Conservation (phyloP, 2,113 vertebrate genomes). For the Fregetta grallaria region DNA sequence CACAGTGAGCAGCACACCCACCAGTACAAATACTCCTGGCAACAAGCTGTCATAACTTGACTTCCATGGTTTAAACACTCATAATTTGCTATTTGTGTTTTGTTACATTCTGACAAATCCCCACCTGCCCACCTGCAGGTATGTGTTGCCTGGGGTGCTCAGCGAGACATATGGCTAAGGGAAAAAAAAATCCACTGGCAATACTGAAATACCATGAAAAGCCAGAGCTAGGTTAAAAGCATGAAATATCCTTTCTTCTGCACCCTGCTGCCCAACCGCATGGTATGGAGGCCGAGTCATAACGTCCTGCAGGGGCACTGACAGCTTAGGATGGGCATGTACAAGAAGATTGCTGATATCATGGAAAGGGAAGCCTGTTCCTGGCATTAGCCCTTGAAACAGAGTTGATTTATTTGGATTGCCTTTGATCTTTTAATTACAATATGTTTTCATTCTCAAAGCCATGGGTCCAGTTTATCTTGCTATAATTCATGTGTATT, state of each 20-base stretch:
- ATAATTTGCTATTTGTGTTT: constrained; percentile 15
- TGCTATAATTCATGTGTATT: background rate
- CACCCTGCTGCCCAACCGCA: background rate
- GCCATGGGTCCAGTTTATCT: constrained; percentile 32
- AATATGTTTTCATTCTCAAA: constrained; percentile 28
- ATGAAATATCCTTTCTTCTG: background rate
- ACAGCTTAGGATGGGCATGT: background rate
- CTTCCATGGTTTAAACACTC: background rate
- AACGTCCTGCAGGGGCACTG: constrained; percentile 7
- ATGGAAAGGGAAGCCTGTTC: background rate
- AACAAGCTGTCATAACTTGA: constrained; percentile 1
- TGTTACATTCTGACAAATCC: constrained; percentile 42
- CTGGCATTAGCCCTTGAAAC: background rate
- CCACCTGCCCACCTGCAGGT: background rate
- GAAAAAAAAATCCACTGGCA: background rate
- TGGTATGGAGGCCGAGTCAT: background rate
- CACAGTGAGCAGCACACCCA: background rate
- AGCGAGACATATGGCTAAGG: background rate
- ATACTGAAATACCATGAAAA: background rate
- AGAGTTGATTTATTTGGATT: constrained; percentile 2
- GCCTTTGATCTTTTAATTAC: constrained; percentile 51
- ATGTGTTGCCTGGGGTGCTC: background rate
- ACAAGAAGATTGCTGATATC: background rate
- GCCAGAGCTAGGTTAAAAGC: background rate
- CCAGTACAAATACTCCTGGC: background rate